Evolutionary conservation across 2,113 vertebrate species (phyloP), one percentile per base, ranked within the genome.

Genomic region (Glaucidium brasilianum): DNA sequence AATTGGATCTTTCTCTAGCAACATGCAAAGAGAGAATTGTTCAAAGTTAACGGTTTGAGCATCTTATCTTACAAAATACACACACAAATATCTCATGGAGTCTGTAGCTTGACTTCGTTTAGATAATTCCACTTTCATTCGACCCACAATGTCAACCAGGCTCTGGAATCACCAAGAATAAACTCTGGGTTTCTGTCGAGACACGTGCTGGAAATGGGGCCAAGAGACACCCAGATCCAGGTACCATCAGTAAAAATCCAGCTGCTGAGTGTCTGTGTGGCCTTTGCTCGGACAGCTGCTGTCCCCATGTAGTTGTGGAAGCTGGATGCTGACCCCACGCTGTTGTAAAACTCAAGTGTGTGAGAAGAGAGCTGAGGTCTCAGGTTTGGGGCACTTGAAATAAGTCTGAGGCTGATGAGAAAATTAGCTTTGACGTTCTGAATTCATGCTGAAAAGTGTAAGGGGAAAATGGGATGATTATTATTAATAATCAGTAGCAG

Each of bases 351-450:
- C 60, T 64, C 62, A 68, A 21, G 20, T 0, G 14, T 37, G 29
- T 30, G 20, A 83, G 52, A 92, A 41, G 50, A 69, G 53, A 84
- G 27, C 21, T 3, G 29, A 63, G 85, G 50, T 76, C n/a, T 73
- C 34, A 25, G 53, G 64, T 90, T 85, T 96, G 52, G 1, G 1
- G 60, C 1, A 23, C 45, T 97, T 97, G 82, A 88, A 84, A 76
- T 93, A 93, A 79, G 91, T 71, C 52, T 9, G 79, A 92, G 81
- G 50, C 80, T 95, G 93, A 95, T 71, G 97, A 95, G 90, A 94
- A 97, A 88, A 95, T 97, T 83, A 97, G 69, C 82, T 97, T 86
- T 97, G 86, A 89, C 95, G 72, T 97, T 96, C 77, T 88, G 86
- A 94, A 97, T 94, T 76, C 90, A 67, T 60, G 67, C 79, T 97